Base-by-base conservation (phyloP, 1,140 invertebrate genomes). In the Ostrea edulis region DNA sequence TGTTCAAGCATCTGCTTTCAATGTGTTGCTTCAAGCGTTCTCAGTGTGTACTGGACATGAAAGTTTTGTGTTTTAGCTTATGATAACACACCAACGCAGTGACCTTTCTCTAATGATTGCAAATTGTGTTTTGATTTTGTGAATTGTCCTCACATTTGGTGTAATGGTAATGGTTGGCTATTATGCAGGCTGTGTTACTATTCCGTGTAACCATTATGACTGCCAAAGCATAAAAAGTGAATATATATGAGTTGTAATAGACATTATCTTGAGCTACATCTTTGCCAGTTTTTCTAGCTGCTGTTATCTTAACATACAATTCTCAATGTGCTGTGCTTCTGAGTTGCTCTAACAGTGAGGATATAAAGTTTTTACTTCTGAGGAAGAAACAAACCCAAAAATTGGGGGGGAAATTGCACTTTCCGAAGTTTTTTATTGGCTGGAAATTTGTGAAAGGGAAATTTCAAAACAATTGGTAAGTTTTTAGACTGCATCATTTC, bases 181-280 rank as follows among this genome's bases (percentile, higher is more conserved):
- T 35, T 35, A 29, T 77, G 68, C 25, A 35, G 9, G 29, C 17
- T 8, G 29, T 35, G 11, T 77, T 12, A 25, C 68, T 29, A 77
- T 35, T 35, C 25, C n/a, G 17, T n/a, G 55, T 5, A 77, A 71
- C 25, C 14, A 35, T 29, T 29, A 77, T 77, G 68, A 77, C 68
- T 77, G 29, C 68, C 68, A 77, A 22, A 77, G 68, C 68, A 77
- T 29, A 77, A 77, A 77, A 77, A 77, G 8, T 29, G 68, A 25
- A 29, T 29, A 9, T 77, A 77, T 77, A 77, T 77, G 68, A 77
- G 68, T 77, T 77, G 68, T 77, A 77, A 77, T 77, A 77, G 68
- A 77, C 68, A 77, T 77, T 77, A 77, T 77, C 68, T 77, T 29
- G 35, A 25, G 8, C 68, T 77, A 12, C 68, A 77, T 77, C 68